Evolutionary conservation across 1,140 invertebrate genomes (phyloP), one percentile per base, ranked within the genome.

Genomic region (Bombus breviceps): DNA sequence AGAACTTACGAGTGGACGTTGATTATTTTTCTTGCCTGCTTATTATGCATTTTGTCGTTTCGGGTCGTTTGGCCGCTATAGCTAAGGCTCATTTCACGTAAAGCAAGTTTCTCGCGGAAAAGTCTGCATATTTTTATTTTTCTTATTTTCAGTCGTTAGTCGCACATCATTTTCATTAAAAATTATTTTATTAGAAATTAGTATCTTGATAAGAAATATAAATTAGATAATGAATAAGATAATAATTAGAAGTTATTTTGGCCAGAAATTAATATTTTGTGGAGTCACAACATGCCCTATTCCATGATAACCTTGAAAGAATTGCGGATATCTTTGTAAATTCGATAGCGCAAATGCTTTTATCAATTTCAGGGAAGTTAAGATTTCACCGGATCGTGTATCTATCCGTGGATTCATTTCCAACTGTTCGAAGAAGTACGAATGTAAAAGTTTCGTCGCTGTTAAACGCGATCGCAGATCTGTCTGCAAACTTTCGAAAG

Each of bases 401-500:
- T 43, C 41, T 53, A 53, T 68, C 64, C 28, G 3, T 47, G 77
- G 64, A 79, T 79, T 68, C 47, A 79, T 43, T 47, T 34, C 10
- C 41, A 68, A 34, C 62, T 37, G 76, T 79, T 79, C 62, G 12
- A 68, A 62, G 57, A 62, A 79, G 10, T 47, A 47, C 32, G 62
- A 79, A 79, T 79, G 41, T 47, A 68, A 68, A 79, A 79, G 77
- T 79, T 79, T 68, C n/a, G 32, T 13, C 2, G 10, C 6, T 41
- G 62, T 79, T 79, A 66, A 41, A 12, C 41, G 32, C 32, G 77
- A 79, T 79, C n/a, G 41, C 28, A 47, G 62, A 43, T 68, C 32
- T 66, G 41, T 79, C 41, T 66, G 41, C 6, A 9, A 66, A 79
- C 62, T 79, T 79, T 68, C 32, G n/a, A 28, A 53, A 15, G 22